Evolutionary conservation across 2,888 invertebrate species (phyloP), one percentile per base, ranked within the genome.

Genomic region (Parapristionchus giblindavisi): DNA sequence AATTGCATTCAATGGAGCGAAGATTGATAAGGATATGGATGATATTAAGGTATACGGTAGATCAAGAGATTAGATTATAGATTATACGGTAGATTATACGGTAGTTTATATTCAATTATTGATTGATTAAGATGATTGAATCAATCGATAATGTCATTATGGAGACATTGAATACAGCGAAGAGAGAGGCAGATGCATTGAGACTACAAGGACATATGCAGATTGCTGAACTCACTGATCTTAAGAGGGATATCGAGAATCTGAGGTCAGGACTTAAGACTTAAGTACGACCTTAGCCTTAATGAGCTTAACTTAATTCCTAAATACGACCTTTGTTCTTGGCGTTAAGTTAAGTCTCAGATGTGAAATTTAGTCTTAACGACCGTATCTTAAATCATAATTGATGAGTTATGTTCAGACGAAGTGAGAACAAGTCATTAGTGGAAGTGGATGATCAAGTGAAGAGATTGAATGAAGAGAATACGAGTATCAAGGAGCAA

Each of bases 141-240:
- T 78, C 70, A 51, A 87, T 87, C 60, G 87, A 87, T 71, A 80
- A 81, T 54, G 80, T 87, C 21, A 76, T 87, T 51, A 84, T 86
- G 84, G 76, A 77, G n/a, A 84, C 84, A 11, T 72, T 86, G 60
- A 79, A 77, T 27, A 79, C 78, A 2, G 85, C 85, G 0, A 78
- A 81, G 40, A 68, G 81, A 17, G 87, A 87, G 72, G 81, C 85
- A 0, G 87, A 87, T 71, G 79, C 84, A 21, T 70, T 87, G 34
- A 77, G 85, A 24, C 75, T 86, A 27, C 54, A 54, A 38, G 43
- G 38, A 4, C 70, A 70, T 38, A 80, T 78, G 29, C 87, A 87
- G 75, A 82, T 87, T 52, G 82, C 81, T n/a, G 87, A 87, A 66
- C 66, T 87, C 32, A 66, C 76, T 8, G 85, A 85, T 78, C 78